Evolutionary conservation across 92 coral and sea anemone species (phyloP).

Genomic region (Muricea muricata): DNA sequence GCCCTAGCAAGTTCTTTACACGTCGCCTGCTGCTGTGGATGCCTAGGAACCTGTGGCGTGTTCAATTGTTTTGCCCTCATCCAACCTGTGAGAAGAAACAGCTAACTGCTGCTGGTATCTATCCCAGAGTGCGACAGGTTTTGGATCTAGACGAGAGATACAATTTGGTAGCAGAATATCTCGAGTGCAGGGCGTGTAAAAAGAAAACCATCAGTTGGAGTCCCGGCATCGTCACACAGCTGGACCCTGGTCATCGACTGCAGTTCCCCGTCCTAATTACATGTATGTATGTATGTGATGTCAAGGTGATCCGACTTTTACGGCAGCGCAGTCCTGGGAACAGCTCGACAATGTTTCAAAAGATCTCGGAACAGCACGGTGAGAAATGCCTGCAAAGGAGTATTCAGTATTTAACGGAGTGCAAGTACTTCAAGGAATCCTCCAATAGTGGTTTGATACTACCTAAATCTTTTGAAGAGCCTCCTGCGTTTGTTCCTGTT

Average conservation of each 20-base stretch:
- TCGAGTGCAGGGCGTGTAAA: constrained; percentile 16
- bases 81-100: neutral
- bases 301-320: constrained; percentile 56
- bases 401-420: constrained; percentile 58
- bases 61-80: constrained; percentile 36
- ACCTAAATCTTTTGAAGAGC: constrained; percentile 35
- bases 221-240: constrained; percentile 55
- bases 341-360: constrained; percentile 63
- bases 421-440: constrained; percentile 49
- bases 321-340: constrained; percentile 66
- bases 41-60: constrained; percentile 73
- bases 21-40: constrained; percentile 68
- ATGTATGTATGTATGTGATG: constrained; percentile 74
- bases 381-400: constrained; percentile 52
- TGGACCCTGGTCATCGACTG: constrained; percentile 58
- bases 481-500: constrained; percentile 36
- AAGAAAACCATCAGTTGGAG: constrained; percentile 67
- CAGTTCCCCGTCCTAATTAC: constrained; percentile 65
- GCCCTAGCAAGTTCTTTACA: constrained; percentile 47
- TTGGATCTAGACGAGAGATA: constrained; percentile 26
- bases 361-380: constrained; percentile 60
- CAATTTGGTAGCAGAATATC: constrained; percentile 25
- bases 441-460: constrained; percentile 27
- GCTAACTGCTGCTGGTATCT: constrained; percentile 31
- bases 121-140: constrained; percentile 32